These are phyloP conservation scores for Zele albiditarsus DNA, from an alignment of 2,888 invertebrate genomes.

Conservation along the genomic window DNA sequence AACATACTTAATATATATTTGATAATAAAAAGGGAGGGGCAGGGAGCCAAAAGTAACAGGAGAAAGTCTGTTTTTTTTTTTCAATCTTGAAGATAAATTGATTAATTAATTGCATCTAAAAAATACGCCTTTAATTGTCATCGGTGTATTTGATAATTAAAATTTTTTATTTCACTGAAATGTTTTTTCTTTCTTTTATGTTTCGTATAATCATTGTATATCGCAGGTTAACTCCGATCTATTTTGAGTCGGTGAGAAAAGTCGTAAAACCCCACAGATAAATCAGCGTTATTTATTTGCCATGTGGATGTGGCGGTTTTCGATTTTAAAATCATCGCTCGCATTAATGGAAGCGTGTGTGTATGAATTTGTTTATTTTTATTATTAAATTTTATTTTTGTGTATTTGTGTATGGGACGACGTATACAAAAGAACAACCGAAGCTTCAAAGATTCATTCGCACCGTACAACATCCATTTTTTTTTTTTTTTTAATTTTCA, in stretches of 20 bases:
- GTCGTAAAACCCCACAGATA: slow-evolving; percentile 6
- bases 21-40: slow-evolving; percentile 33
- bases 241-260: slow-evolving; percentile 37
- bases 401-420: slow-evolving; percentile 50
- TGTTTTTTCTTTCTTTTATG: background rate
- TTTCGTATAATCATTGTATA: slow-evolving; percentile 55
- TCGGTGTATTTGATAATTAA: background rate
- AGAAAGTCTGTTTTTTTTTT: background rate
- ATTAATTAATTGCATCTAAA: slow-evolving; percentile 52
- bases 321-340: background rate
- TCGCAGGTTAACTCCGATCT: slow-evolving; percentile 50
- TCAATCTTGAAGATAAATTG: background rate
- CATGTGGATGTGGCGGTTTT: slow-evolving; percentile 29
- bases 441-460: slow-evolving; percentile 70
- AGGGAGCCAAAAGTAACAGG: background rate
- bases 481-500: background rate
- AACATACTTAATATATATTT: slow-evolving; percentile 51
- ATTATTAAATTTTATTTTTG: slow-evolving; percentile 38
- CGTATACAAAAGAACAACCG: slow-evolving; percentile 58
- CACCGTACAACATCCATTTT: slow-evolving; percentile 69
- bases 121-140: slow-evolving; percentile 71
- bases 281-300: slow-evolving; percentile 41
- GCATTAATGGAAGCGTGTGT: background rate
- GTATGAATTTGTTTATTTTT: slow-evolving; percentile 26
- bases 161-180: background rate